Evolutionary conservation across 2,797 vertebrate genomes (phyloP).

Genomic region (Poeciliopsis gracilis): DNA sequence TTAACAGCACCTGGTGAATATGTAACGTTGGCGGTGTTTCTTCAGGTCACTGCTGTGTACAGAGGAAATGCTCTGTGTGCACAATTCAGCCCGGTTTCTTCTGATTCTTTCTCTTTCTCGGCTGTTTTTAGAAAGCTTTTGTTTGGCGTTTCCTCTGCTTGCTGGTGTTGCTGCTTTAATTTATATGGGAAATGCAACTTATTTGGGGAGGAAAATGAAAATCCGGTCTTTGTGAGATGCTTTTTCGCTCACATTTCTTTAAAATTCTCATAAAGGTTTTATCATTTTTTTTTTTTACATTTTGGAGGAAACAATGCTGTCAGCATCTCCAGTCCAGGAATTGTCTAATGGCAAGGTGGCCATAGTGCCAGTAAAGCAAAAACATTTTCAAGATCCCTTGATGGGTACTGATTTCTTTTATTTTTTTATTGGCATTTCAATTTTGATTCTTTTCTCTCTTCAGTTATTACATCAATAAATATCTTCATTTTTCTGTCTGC

Average conservation of each 20-base stretch:
- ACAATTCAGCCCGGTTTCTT: slow-evolving; percentile 29
- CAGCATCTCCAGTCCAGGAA: not conserved
- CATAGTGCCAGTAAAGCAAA: not conserved
- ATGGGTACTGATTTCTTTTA: not conserved
- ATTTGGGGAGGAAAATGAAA: not conserved
- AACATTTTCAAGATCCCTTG: not conserved
- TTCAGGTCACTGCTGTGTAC: slow-evolving; percentile 25
- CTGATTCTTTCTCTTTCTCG: slow-evolving; percentile 13
- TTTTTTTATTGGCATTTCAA: not conserved
- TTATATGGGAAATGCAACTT: not conserved
- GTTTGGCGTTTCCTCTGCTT: not conserved
- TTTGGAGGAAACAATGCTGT: not conserved
- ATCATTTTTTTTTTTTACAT: not conserved
- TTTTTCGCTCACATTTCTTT: not conserved
- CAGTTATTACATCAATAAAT: not conserved
- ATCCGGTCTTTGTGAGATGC: not conserved
- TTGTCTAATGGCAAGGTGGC: not conserved
- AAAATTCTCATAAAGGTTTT: not conserved
- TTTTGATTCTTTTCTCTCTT: not conserved
- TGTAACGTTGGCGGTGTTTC: slow-evolving; percentile 52
- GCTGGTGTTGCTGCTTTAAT: not conserved
- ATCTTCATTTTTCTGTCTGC: not conserved
- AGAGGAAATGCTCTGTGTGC: slow-evolving; percentile 2
- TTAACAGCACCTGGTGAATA: slow-evolving; percentile 69
- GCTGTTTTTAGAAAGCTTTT: not conserved